Conservation (phyloP, 2,113 vertebrate species). For the Thalassarche chlororhynchos region DNA sequence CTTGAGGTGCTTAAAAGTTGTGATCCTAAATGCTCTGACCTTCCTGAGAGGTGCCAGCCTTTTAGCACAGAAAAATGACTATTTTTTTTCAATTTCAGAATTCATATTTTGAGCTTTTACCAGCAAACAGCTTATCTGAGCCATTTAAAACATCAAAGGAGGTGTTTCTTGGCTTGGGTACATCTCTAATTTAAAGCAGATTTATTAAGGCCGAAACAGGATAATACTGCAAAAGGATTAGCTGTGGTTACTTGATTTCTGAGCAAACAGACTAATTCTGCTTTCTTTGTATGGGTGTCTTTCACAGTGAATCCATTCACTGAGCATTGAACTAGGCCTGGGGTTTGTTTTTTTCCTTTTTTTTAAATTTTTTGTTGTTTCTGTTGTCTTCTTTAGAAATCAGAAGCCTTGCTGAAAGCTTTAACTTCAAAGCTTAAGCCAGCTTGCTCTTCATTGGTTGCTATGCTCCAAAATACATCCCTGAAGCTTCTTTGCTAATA, state of each 20-base stretch:
- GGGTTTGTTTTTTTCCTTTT: background rate
- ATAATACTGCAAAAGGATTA: conserved; percentile 58
- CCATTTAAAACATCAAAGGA: conserved; percentile 56
- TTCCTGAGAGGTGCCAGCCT: background rate
- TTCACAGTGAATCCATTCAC: background rate
- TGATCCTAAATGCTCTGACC: background rate
- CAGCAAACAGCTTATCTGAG: background rate
- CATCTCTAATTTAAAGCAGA: conserved; percentile 55
- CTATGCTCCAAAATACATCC: conserved; percentile 15
- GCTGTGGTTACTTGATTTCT: conserved; percentile 51
- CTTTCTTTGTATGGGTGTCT: background rate
- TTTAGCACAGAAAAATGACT: background rate
- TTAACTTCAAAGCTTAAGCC: conserved; percentile 37
- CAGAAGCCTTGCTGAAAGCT: conserved; percentile 17
- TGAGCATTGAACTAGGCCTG: background rate
- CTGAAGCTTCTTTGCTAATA: background rate
- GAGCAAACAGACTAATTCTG: conserved; percentile 41
- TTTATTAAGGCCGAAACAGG: conserved; percentile 45
- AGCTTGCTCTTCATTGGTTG: background rate
- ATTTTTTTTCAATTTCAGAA: background rate
- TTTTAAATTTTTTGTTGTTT: background rate
- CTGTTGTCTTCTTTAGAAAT: conserved; percentile 28
- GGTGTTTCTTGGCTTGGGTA: conserved; percentile 24
- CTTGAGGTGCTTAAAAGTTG: background rate
- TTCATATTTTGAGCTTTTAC: background rate